Percentiles rank a stretch among this genome's conserved stretches.
phyloP scores from a whole-genome alignment of 2,888 invertebrate genomes.

The Eulithis testata region DNA sequence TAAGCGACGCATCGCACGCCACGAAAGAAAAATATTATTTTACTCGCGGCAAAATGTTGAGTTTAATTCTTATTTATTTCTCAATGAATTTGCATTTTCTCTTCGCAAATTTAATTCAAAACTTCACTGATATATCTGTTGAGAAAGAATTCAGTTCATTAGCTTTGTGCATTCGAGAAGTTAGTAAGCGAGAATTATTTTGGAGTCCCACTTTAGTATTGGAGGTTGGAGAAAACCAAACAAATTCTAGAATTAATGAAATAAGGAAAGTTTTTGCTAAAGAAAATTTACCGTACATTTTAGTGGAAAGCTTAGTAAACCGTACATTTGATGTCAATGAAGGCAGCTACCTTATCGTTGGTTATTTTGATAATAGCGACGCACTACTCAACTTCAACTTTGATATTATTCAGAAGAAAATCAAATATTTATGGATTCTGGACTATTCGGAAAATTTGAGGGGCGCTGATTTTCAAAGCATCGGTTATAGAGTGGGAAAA shows the following conservation, averaged over 20 bases:
- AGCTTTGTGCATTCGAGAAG: slow-evolving; percentile 42
- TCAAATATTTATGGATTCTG: slow-evolving; percentile 53
- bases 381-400: slow-evolving; percentile 39
- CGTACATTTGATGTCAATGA: slow-evolving; percentile 28
- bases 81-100: slow-evolving; percentile 22
- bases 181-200: slow-evolving; percentile 37
- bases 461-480: slow-evolving; percentile 36
- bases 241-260: slow-evolving; percentile 30
- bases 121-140: slow-evolving; percentile 16
- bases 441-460: slow-evolving; percentile 33
- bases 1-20: slow-evolving; percentile 3
- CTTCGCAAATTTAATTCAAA: slow-evolving; percentile 26
- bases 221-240: slow-evolving; percentile 26
- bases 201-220: slow-evolving; percentile 46
- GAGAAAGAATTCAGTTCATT: slow-evolving; percentile 33
- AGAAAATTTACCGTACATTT: slow-evolving; percentile 37
- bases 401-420: slow-evolving; percentile 35
- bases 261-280: slow-evolving; percentile 39
- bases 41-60: slow-evolving; percentile 25
- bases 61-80: slow-evolving; percentile 28
- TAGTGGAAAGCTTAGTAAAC: slow-evolving; percentile 8
- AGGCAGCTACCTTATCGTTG: slow-evolving; percentile 41
- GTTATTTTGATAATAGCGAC: slow-evolving; percentile 46
- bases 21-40: slow-evolving; percentile 17
- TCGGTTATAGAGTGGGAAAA: slow-evolving; percentile 43